A percentile compares a stretch with the other conserved stretches of the same genome.
Conservation (phyloP, 2,888 invertebrate genomes). For the Sarcophaga rosellei region DNA sequence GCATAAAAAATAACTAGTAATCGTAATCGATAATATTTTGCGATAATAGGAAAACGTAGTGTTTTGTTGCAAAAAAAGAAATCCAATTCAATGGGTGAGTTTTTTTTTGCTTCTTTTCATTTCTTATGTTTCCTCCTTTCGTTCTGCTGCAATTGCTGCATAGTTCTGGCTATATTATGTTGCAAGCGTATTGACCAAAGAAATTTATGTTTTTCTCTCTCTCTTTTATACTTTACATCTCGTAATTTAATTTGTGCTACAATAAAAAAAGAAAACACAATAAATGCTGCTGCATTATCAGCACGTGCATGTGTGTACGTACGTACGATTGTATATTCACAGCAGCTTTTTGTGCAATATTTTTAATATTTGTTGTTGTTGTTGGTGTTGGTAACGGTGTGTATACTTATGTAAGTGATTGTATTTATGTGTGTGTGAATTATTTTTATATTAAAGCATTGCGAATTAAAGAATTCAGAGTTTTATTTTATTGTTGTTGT, state of each 20-base stretch:
- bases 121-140: not conserved
- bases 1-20: too few relatives aligned
- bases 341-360: too few relatives aligned
- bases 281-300: not conserved
- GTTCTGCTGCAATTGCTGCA: not conserved
- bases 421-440: not conserved
- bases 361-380: too few relatives aligned
- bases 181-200: slow-evolving; percentile 18
- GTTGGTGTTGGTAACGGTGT: too few relatives aligned
- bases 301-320: slow-evolving; percentile 17
- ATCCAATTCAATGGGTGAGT: too few relatives aligned
- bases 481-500: too few relatives aligned
- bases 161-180: slow-evolving; percentile 10
- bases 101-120: not conserved
- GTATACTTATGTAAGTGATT: not conserved
- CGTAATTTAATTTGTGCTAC: not conserved
- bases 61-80: too few relatives aligned
- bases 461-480: slow-evolving; percentile 36
- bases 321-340: too few relatives aligned
- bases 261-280: not conserved
- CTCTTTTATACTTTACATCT: not conserved
- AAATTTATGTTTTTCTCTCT: slow-evolving; percentile 23
- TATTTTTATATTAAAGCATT: slow-evolving; percentile 31
- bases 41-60: too few relatives aligned
- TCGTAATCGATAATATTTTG: too few relatives aligned